Evolutionary conservation across 2,113 vertebrate species (phyloP), one percentile per base, ranked within the genome.

Genomic region (Eupsittula cactorum): DNA sequence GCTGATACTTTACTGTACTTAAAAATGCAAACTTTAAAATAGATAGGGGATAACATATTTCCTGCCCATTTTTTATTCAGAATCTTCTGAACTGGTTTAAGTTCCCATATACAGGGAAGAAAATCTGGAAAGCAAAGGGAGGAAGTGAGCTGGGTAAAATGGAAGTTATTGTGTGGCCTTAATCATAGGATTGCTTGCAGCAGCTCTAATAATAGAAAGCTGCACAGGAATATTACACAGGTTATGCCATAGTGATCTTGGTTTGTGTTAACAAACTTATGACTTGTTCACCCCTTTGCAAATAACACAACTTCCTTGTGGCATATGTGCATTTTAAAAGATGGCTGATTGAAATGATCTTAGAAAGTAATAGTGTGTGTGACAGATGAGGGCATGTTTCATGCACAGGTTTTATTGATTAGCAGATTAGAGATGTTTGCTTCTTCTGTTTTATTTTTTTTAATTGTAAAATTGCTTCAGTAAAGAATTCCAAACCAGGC

Each of bases 401-500:
- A 13, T 69, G 69, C 39, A 52, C 70, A 9, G 35, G 80, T 87
- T 95, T 87, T 82, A 83, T 95, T 81, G 60, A 86, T 93, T 91
- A 95, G 74, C n/a, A 76, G 82, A 73, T 63, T 37, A 65, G 29
- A 86, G 76, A 64, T 11, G 49, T 90, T 91, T 96, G 29, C 53
- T 91, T 31, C 49, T 63, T 55, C 23, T 37, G 28, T 42, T 60
- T 42, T 39, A 39, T 62, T 67, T 59, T 41, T 85, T 78, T 76
- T 0, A 82, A 65, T 65, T 78, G 62, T 90, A 64, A 71, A 96
- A 84, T 78, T 86, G 64, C 69, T 92, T 86, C 62, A 82, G 86
- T 79, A 59, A 86, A 84, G 74, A 95, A 90, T 96, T 96, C 90
- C 92, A 92, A 95, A 88, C 73, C 82, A 83, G 92, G 86, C 93